These are phyloP conservation scores for Hydriomena furcata DNA, from an alignment of 2,888 invertebrate species.

Conservation along the genomic window DNA sequence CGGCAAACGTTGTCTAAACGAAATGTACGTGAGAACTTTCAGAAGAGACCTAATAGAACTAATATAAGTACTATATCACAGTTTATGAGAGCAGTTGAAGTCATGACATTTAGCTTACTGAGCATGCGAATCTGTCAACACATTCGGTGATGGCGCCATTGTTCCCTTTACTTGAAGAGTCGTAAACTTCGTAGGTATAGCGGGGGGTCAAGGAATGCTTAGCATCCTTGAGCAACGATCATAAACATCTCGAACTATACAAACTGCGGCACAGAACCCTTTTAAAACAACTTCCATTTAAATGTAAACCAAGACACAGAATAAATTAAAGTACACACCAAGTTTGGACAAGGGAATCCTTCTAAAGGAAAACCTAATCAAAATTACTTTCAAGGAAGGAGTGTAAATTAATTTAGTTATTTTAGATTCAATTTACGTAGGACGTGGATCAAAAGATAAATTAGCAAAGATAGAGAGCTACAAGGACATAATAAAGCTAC, in stretches of 20 bases:
- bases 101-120: too few relatives aligned
- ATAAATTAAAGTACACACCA: constrained; percentile 20
- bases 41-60: too few relatives aligned
- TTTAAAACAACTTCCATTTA: constrained; percentile 24
- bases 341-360: constrained; percentile 47
- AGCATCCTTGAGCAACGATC: constrained; percentile 1
- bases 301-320: constrained; percentile 31
- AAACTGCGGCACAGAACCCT: constrained; percentile 19
- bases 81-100: too few relatives aligned
- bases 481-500: not conserved
- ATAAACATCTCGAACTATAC: constrained; percentile 7
- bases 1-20: too few relatives aligned
- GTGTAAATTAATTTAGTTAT: constrained; percentile 17
- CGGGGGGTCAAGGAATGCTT: not conserved
- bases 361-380: constrained; percentile 41
- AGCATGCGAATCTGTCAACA: too few relatives aligned
- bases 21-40: too few relatives aligned
- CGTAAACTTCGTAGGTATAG: too few relatives aligned
- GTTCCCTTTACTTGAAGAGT: too few relatives aligned
- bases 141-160: too few relatives aligned
- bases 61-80: too few relatives aligned
- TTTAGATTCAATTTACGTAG: constrained; percentile 20
- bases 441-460: constrained; percentile 16
- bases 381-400: constrained; percentile 36
- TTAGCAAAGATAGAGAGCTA: constrained; percentile 6